phyloP scores from a whole-genome alignment of 2,797 vertebrate genomes.

The Fistularia tabacaria region DNA sequence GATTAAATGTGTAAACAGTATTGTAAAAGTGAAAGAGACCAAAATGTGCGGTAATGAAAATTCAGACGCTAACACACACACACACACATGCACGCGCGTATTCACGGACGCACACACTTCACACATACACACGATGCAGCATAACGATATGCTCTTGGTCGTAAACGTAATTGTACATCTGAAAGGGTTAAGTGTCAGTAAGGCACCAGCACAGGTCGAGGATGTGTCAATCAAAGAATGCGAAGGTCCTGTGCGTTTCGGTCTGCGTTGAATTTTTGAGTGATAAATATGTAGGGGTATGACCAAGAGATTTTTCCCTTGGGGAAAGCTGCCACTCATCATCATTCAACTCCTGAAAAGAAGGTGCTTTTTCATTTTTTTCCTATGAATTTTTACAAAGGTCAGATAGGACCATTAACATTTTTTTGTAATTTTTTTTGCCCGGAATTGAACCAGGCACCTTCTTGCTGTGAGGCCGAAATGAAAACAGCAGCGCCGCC shows the following conservation, averaged over 20 bases:
- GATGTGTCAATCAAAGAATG: conserved; percentile 65
- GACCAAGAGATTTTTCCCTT: conserved; percentile 59
- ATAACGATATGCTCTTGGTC: conserved; percentile 33
- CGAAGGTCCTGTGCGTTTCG: conserved; percentile 48
- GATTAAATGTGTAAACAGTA: conserved; percentile 57
- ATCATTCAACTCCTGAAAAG: conserved; percentile 55
- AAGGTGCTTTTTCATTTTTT: too few species aligned
- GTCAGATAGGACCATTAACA: too few species aligned
- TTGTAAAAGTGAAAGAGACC: conserved; percentile 38
- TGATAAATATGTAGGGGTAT: conserved; percentile 23
- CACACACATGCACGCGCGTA: conserved; percentile 7
- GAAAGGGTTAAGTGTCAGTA: conserved; percentile 61
- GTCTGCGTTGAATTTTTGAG: conserved; percentile 23
- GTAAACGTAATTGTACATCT: conserved; percentile 63
- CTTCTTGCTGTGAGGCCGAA: too few species aligned
- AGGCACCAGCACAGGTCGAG: conserved; percentile 56
- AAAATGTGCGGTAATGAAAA: conserved; percentile 33
- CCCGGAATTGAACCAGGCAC: too few species aligned
- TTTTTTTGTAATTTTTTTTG: too few species aligned
- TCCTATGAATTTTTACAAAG: too few species aligned
- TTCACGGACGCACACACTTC: conserved; percentile 2
- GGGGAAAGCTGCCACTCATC: conserved; percentile 60
- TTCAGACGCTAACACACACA: conserved; percentile 17
- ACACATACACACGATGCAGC: conserved; percentile 13
- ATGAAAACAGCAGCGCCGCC: too few species aligned